Conservation (phyloP, 1,140 invertebrate genomes). For the Mactra quadrangularis region DNA sequence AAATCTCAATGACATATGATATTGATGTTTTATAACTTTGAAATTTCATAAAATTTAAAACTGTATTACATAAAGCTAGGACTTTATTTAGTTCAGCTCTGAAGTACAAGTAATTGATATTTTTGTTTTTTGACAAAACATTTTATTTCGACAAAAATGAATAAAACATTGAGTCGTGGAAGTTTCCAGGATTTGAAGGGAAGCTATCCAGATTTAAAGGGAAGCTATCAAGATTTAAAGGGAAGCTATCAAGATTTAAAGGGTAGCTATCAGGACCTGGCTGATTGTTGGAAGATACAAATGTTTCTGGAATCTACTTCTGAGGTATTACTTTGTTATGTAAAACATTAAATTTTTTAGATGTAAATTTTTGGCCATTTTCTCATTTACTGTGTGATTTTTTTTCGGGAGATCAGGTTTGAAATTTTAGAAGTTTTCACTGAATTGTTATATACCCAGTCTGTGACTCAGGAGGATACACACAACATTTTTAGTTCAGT, state of each 20-base stretch:
- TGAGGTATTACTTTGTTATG: conserved; percentile 4
- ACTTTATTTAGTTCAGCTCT: no score
- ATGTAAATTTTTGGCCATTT: neutral
- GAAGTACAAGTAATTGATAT: no score
- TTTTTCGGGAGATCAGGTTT: no score
- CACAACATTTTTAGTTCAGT: no score
- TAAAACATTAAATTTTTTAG: neutral
- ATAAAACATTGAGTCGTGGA: neutral
- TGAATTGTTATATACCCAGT: no score
- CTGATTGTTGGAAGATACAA: conserved; percentile 57
- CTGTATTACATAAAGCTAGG: no score
- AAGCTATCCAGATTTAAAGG: neutral
- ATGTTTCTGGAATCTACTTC: conserved; percentile 54
- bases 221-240: conserved; percentile 3
- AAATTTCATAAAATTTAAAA: no score
- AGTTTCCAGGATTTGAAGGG: neutral
- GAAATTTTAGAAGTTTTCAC: neutral
- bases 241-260: conserved; percentile 3
- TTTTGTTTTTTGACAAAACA: no score
- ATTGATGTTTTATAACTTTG: no score
- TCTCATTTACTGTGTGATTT: neutral
- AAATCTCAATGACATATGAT: no score
- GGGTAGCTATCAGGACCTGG: conserved; percentile 38
- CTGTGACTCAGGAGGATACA: no score
- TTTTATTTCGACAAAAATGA: conserved; percentile 7